Evolutionary conservation across 2,888 invertebrate genomes (phyloP).

Genomic region (Papilio elwesi): DNA sequence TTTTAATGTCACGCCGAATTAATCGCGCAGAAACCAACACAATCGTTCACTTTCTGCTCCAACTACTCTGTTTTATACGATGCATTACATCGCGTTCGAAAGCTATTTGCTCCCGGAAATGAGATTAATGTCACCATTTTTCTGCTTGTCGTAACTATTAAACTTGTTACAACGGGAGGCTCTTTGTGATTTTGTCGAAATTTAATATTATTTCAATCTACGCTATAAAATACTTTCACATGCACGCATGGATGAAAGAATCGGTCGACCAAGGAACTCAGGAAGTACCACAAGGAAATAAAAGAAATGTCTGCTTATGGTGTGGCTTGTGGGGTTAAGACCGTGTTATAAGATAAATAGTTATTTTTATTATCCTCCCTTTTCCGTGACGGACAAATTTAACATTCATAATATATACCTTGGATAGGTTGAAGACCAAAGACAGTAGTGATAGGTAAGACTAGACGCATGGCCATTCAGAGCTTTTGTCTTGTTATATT

Average conservation of each 20-base stretch:
- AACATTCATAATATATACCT: no score
- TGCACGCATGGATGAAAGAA: no score
- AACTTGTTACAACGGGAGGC: slow-evolving; percentile 32
- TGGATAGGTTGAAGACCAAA: no score
- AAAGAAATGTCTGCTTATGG: no score
- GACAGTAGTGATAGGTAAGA: no score
- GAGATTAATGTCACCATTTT: slow-evolving; percentile 42
- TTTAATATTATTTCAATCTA: slow-evolving; percentile 4
- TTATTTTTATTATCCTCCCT: no score
- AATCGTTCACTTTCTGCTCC: slow-evolving; percentile 39
- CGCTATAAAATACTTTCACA: neutral
- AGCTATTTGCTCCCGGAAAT: slow-evolving; percentile 42
- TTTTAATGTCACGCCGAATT: slow-evolving; percentile 26
- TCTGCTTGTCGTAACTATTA: slow-evolving; percentile 40
- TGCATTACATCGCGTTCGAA: slow-evolving; percentile 41
- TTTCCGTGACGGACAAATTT: no score
- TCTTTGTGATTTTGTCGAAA: neutral
- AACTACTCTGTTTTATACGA: slow-evolving; percentile 40
- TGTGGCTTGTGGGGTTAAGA: no score
- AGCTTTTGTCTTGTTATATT: neutral
- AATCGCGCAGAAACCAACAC: slow-evolving; percentile 36
- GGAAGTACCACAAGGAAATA: no score
- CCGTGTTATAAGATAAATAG: no score
- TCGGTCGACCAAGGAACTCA: neutral
- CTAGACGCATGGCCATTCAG: no score